Evolutionary conservation across 2,113 vertebrate genomes (phyloP).

Genomic region (Ammodytes dubius): DNA sequence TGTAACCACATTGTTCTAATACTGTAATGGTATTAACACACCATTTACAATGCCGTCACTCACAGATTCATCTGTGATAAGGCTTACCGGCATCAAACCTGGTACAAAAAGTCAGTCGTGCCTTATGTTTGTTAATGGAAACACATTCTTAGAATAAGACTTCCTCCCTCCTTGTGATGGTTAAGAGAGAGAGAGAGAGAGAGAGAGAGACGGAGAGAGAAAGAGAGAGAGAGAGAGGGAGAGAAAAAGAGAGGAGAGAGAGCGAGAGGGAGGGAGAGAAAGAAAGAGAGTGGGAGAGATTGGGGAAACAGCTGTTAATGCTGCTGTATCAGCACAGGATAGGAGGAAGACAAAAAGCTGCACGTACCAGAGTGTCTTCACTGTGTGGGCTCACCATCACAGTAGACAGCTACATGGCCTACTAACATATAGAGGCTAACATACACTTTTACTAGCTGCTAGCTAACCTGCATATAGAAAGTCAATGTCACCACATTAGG

Average conservation of each 20-base stretch:
- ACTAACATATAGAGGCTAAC: slow-evolving; percentile 19
- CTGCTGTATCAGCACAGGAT: slow-evolving; percentile 76
- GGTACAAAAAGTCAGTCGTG: slow-evolving; percentile 35
- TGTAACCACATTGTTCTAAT: slow-evolving; percentile 92
- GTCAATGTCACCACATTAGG: not conserved
- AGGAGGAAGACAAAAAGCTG: slow-evolving; percentile 59
- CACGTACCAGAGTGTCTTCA: slow-evolving; percentile 28
- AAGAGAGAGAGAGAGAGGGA: too few species aligned
- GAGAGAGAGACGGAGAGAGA: too few species aligned
- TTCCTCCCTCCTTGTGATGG: not conserved
- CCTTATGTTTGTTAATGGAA: slow-evolving; percentile 37
- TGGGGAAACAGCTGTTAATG: slow-evolving; percentile 77
- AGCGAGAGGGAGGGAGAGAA: too few species aligned
- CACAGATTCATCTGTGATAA: slow-evolving; percentile 72
- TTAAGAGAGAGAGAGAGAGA: too few species aligned
- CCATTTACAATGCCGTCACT: slow-evolving; percentile 75
- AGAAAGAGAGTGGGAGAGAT: slow-evolving; percentile 29
- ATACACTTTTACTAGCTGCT: slow-evolving; percentile 10
- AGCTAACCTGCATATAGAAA: slow-evolving; percentile 22
- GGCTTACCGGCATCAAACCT: slow-evolving; percentile 64
- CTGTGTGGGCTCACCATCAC: slow-evolving; percentile 24
- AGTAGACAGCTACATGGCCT: slow-evolving; percentile 19
- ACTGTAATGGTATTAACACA: slow-evolving; percentile 92
- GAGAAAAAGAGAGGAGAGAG: too few species aligned
- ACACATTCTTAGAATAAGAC: slow-evolving; percentile 50